Evolutionary conservation across 2,888 invertebrate species (phyloP).

Genomic region (Boloria euphrosyne): DNA sequence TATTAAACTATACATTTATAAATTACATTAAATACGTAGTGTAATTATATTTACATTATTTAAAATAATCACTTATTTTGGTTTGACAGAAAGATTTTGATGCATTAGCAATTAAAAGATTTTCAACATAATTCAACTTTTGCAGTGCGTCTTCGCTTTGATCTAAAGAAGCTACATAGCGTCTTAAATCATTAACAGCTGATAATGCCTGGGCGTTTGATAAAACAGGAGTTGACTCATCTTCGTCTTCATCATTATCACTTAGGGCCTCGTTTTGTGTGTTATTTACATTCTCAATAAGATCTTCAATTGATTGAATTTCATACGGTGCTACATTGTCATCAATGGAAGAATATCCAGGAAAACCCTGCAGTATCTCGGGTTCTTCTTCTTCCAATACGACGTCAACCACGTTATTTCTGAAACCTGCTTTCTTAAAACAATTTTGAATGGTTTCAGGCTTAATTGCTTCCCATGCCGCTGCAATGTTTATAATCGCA

Average conservation of each 20-base stretch:
- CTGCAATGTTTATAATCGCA: constrained; percentile 38
- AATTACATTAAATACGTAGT: no score
- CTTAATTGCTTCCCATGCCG: constrained; percentile 36
- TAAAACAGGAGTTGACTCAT: constrained; percentile 40
- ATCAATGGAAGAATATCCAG: no score
- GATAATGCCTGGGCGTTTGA: constrained; percentile 38
- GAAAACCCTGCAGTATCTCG: constrained; percentile 30
- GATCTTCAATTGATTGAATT: constrained; percentile 32
- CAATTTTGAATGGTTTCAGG: constrained; percentile 37
- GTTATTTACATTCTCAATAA: constrained; percentile 40
- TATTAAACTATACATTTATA: no score
- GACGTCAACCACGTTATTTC: constrained; percentile 27
- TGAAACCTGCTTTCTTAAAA: constrained; percentile 34
- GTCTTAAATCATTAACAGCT: constrained; percentile 32
- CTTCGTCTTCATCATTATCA: constrained; percentile 38
- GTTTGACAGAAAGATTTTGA: not conserved
- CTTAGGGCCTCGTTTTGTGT: constrained; percentile 34
- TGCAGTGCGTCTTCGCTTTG: constrained; percentile 39
- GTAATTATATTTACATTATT: no score
- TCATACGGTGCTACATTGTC: constrained; percentile 37
- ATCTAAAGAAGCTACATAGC: constrained; percentile 40
- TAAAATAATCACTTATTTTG: no score
- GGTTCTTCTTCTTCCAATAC: constrained; percentile 35
- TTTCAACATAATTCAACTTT: constrained; percentile 37
- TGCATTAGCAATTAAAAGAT: constrained; percentile 6